Percentiles rank a stretch among this genome's conserved stretches.
phyloP scores from a whole-genome alignment of 2,888 invertebrate species.

The Folsomia candida region DNA sequence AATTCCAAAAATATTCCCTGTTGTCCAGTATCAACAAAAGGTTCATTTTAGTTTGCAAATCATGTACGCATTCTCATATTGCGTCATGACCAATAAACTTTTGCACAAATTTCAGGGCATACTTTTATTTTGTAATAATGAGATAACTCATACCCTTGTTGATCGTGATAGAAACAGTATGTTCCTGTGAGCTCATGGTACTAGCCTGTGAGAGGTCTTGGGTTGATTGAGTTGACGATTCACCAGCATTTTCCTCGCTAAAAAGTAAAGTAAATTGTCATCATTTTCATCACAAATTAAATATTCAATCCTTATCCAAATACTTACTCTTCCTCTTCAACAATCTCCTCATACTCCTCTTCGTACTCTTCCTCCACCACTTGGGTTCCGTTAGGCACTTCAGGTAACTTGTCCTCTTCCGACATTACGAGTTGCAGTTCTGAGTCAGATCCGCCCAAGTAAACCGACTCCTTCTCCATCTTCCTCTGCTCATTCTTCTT shows the following conservation, averaged over 20 bases:
- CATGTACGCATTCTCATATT: too few relatives aligned
- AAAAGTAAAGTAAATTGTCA: too few relatives aligned
- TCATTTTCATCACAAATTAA: too few relatives aligned
- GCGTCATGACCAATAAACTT: too few relatives aligned
- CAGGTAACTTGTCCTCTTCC: slow-evolving; percentile 12
- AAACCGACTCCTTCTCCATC: background rate
- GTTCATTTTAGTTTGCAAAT: too few relatives aligned
- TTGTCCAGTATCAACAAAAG: too few relatives aligned
- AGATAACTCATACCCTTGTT: slow-evolving; percentile 1
- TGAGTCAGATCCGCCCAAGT: background rate
- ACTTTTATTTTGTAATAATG: too few relatives aligned
- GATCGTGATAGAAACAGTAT: background rate
- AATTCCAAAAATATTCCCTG: too few relatives aligned
- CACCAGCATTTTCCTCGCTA: too few relatives aligned
- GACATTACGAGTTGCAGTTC: background rate
- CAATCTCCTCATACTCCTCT: slow-evolving; percentile 6
- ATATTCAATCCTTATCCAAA: background rate
- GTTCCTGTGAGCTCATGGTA: background rate
- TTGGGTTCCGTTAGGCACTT: slow-evolving; percentile 4
- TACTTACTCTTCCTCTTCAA: background rate
- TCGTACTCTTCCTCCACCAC: background rate
- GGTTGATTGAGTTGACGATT: background rate
- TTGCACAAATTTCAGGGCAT: too few relatives aligned
- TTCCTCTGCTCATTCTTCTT: background rate
- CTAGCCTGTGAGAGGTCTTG: background rate